Percentiles rank a stretch among this genome's conserved stretches.
These are phyloP conservation scores for Adoxophyes honmai DNA, from an alignment of 1,140 invertebrate genomes.

Conservation along the genomic window DNA sequence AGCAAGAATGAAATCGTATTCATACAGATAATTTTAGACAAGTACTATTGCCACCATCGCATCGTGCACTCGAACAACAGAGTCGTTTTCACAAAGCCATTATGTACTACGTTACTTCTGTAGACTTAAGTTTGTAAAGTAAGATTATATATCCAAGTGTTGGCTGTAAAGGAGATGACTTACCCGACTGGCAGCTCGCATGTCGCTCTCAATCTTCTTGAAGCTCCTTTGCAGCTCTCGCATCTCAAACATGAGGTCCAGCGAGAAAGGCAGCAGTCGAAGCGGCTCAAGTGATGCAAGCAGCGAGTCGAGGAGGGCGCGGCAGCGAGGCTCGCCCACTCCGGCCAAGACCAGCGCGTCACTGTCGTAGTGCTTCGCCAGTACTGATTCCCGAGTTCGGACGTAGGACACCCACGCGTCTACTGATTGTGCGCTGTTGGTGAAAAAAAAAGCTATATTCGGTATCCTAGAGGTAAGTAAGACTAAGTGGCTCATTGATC, in stretches of 20 bases:
- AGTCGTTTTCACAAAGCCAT: too few relatives aligned
- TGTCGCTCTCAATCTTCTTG: conserved; percentile 80
- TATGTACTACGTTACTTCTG: conserved; percentile 19
- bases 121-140: too few relatives aligned
- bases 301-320: conserved; percentile 84
- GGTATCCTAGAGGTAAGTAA: too few relatives aligned
- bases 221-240: conserved; percentile 87
- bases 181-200: conserved; percentile 72
- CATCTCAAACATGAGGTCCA: conserved; percentile 90
- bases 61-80: too few relatives aligned
- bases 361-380: conserved; percentile 88
- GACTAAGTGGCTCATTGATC: too few relatives aligned
- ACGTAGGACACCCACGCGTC: conserved; percentile 92
- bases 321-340: conserved; percentile 79
- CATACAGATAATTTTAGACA: too few relatives aligned
- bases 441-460: too few relatives aligned
- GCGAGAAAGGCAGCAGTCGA: conserved; percentile 85
- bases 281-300: conserved; percentile 86
- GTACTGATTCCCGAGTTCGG: conserved; percentile 86
- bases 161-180: conserved; percentile 25
- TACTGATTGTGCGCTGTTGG: conserved; percentile 83
- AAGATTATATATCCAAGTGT: conserved; percentile 18
- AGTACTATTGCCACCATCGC: too few relatives aligned
- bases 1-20: too few relatives aligned
- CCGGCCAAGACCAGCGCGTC: conserved; percentile 84